phyloP scores from a whole-genome alignment of 2,113 vertebrate species.

The Speoplatyrhinus poulsoni region DNA sequence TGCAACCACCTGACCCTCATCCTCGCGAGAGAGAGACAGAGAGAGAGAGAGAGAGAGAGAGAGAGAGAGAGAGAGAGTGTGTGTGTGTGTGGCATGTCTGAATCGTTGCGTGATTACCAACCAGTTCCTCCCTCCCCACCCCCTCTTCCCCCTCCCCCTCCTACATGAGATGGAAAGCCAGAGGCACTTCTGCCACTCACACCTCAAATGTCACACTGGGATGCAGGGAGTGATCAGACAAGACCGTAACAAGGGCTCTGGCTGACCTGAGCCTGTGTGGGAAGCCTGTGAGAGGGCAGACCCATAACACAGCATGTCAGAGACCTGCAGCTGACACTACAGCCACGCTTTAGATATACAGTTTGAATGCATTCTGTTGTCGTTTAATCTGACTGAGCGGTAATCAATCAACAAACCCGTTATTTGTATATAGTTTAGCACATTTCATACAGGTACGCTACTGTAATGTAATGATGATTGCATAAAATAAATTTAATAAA shows the following conservation, averaged over 20 bases:
- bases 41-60: neutral
- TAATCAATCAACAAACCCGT: too few species aligned
- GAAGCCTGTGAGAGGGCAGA: neutral
- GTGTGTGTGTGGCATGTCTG: neutral
- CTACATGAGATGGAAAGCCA: neutral
- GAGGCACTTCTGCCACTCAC: constrained; percentile 12
- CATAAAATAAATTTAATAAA: too few species aligned
- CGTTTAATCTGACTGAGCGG: too few species aligned
- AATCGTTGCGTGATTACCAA: constrained; percentile 17
- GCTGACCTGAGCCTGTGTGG: neutral
- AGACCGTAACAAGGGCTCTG: neutral
- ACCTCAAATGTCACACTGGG: constrained; percentile 54
- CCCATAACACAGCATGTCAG: too few species aligned
- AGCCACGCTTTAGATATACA: too few species aligned
- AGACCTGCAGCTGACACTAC: too few species aligned
- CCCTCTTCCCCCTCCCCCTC: too few species aligned
- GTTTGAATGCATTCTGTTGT: too few species aligned
- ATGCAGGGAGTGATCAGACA: constrained; percentile 51
- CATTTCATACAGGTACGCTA: too few species aligned
- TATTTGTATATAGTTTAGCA: too few species aligned
- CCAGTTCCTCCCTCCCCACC: constrained; percentile 4
- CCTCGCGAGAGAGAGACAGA: neutral
- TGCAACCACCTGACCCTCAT: constrained; percentile 8
- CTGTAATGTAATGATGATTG: too few species aligned
- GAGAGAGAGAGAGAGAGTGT: neutral